Percentiles rank a stretch among this genome's conserved stretches.
phyloP scores from a whole-genome alignment of 1,140 invertebrate genomes.

The Colletes gigas region DNA sequence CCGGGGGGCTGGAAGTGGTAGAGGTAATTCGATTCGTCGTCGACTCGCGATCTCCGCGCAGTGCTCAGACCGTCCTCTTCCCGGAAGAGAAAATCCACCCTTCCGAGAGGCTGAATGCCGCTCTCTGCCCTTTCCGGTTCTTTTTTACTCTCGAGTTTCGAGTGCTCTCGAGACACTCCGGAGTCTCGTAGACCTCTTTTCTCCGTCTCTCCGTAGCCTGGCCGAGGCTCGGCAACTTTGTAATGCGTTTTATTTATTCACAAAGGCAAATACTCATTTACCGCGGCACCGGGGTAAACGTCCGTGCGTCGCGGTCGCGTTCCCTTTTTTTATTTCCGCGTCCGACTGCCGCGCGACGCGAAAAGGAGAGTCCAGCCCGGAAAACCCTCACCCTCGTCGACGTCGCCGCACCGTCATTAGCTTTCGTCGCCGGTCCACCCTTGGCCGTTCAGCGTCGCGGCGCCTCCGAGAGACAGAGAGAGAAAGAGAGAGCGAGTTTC shows the following conservation, averaged over 20 bases:
- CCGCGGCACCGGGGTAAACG: conserved; percentile 62
- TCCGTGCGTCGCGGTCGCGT: conserved; percentile 33
- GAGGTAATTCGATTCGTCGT: no score
- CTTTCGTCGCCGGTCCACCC: conserved; percentile 54
- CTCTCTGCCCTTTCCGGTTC: conserved; percentile 11
- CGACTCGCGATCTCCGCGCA: background rate
- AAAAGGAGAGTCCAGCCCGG: conserved; percentile 9
- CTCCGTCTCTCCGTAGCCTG: background rate
- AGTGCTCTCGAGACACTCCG: conserved; percentile 26
- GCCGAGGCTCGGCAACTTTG: conserved; percentile 60
- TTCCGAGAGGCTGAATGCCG: background rate
- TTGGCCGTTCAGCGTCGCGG: background rate
- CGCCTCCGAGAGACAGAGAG: conserved; percentile 12
- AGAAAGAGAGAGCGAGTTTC: conserved; percentile 47
- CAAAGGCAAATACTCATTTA: conserved; percentile 80
- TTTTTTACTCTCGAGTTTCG: conserved; percentile 13
- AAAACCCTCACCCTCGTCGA: background rate
- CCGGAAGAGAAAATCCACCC: background rate
- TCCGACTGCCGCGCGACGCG: conserved; percentile 40
- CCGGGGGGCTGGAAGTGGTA: no score
- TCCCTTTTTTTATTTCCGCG: conserved; percentile 38
- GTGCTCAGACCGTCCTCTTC: background rate
- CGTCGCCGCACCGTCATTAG: conserved; percentile 39
- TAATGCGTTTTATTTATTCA: conserved; percentile 81
- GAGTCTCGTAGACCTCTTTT: conserved; percentile 20